A percentile compares a stretch with the other conserved stretches of the same genome.
Evolutionary conservation across 1,140 invertebrate genomes (phyloP).

Genomic region (Magallana ariakensis): DNA sequence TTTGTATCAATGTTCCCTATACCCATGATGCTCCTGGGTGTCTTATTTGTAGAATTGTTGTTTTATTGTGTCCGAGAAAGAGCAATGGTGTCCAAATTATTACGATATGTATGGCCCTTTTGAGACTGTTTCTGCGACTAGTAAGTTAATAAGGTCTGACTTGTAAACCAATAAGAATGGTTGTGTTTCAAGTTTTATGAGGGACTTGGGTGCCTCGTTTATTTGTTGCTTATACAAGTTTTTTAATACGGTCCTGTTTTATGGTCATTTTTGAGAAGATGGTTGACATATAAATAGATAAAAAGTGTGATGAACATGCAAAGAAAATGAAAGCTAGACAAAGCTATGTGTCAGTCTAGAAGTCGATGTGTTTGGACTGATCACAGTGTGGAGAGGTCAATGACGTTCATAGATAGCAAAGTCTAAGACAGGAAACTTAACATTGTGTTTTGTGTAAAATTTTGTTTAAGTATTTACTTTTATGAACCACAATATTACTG

Average conservation of each 20-base stretch:
- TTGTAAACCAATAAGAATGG: conserved; percentile 38
- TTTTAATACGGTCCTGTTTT: conserved; percentile 36
- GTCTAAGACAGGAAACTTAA: not conserved
- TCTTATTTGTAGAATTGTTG: conserved; percentile 43
- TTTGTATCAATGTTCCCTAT: conserved; percentile 20
- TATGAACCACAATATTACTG: too few relatives aligned
- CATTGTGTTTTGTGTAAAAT: not conserved
- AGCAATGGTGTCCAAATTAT: conserved; percentile 52
- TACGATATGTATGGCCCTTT: conserved; percentile 17
- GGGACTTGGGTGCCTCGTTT: conserved; percentile 27
- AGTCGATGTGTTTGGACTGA: not conserved
- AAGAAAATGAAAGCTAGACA: conserved; percentile 44
- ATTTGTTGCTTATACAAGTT: conserved; percentile 37
- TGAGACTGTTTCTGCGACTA: conserved; percentile 34
- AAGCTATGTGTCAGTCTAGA: not conserved
- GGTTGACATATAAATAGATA: conserved; percentile 44
- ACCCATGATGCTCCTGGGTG: conserved; percentile 37
- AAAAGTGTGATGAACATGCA: conserved; percentile 44
- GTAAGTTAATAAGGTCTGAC: conserved; percentile 41
- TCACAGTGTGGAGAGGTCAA: not conserved
- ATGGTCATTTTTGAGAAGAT: conserved; percentile 25
- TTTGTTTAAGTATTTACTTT: too few relatives aligned
- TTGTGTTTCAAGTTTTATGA: conserved; percentile 35
- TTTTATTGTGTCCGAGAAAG: conserved; percentile 54
- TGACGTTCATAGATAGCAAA: not conserved